These are phyloP conservation scores for Pandemis corylana DNA, from an alignment of 2,888 invertebrate genomes.

Conservation along the genomic window DNA sequence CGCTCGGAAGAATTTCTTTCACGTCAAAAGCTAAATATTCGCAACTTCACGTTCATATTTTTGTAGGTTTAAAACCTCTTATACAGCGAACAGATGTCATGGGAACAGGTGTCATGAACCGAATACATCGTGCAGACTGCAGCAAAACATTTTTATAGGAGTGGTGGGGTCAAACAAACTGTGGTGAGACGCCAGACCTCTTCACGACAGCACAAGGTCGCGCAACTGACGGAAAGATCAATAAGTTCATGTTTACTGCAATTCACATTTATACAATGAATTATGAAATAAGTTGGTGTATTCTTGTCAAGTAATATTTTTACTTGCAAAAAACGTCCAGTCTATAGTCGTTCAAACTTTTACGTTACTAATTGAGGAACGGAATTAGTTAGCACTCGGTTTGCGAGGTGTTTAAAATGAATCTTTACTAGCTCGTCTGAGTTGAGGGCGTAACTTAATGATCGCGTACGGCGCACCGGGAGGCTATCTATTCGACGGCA, in stretches of 20 bases:
- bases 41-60: slow-evolving; percentile 14
- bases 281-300: slow-evolving; percentile 11
- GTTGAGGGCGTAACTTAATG: slow-evolving; percentile 77
- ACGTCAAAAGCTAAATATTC: slow-evolving; percentile 32
- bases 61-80: slow-evolving; percentile 1
- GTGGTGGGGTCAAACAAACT: slow-evolving; percentile 52
- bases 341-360: slow-evolving; percentile 25
- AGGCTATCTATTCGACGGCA: slow-evolving; percentile 78
- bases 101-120: slow-evolving; percentile 48
- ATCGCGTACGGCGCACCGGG: slow-evolving; percentile 74
- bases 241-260: slow-evolving; percentile 71
- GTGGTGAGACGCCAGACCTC: slow-evolving; percentile 72
- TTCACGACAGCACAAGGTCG: slow-evolving; percentile 77
- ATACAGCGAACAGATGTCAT: slow-evolving; percentile 5
- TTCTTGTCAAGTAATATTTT: neutral
- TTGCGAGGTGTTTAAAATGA: slow-evolving; percentile 64
- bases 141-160: slow-evolving; percentile 62
- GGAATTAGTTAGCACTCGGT: slow-evolving; percentile 53
- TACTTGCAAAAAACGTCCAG: neutral
- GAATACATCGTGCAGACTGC: slow-evolving; percentile 58
- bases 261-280: slow-evolving; percentile 1
- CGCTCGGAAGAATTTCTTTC: slow-evolving; percentile 22
- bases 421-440: slow-evolving; percentile 60
- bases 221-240: slow-evolving; percentile 70
- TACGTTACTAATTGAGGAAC: slow-evolving; percentile 47